Evolutionary conservation across 1,140 invertebrate species (phyloP).

Genomic region (Tachypleus tridentatus): DNA sequence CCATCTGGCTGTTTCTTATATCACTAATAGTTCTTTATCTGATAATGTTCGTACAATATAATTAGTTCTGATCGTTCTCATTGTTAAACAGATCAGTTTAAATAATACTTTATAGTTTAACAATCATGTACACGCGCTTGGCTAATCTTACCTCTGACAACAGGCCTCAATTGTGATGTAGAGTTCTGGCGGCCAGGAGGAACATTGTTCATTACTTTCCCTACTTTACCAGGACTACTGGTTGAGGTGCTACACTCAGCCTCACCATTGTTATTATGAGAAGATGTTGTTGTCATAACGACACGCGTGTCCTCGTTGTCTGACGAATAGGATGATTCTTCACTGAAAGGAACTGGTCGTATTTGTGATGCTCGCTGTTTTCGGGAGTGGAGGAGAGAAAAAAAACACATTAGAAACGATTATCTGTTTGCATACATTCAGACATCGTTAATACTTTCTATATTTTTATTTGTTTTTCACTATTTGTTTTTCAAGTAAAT

Average conservation of each 20-base stretch:
- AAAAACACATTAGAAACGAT: too few relatives aligned
- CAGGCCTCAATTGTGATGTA: conserved; percentile 64
- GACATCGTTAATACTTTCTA: too few relatives aligned
- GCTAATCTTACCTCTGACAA: conserved; percentile 43
- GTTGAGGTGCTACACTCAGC: conserved; percentile 41
- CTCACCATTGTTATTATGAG: conserved; percentile 33
- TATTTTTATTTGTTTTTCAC: too few relatives aligned
- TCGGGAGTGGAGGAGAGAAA: not conserved
- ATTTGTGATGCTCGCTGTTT: conserved; percentile 81
- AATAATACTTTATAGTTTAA: too few relatives aligned
- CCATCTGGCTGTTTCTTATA: too few relatives aligned
- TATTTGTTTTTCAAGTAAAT: too few relatives aligned
- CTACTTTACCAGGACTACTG: conserved; percentile 46
- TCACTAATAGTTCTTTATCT: too few relatives aligned
- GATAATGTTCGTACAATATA: too few relatives aligned
- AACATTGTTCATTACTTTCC: not conserved
- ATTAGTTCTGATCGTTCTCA: too few relatives aligned
- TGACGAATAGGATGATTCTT: conserved; percentile 87
- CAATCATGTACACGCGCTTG: too few relatives aligned
- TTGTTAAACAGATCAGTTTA: too few relatives aligned
- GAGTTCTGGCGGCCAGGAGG: conserved; percentile 63
- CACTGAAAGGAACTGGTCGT: conserved; percentile 83
- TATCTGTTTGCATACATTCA: too few relatives aligned
- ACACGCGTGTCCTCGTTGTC: conserved; percentile 63
- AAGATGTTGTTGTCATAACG: conserved; percentile 34